Conservation (phyloP, 2,113 vertebrate genomes). For the Gila orcuttii region DNA sequence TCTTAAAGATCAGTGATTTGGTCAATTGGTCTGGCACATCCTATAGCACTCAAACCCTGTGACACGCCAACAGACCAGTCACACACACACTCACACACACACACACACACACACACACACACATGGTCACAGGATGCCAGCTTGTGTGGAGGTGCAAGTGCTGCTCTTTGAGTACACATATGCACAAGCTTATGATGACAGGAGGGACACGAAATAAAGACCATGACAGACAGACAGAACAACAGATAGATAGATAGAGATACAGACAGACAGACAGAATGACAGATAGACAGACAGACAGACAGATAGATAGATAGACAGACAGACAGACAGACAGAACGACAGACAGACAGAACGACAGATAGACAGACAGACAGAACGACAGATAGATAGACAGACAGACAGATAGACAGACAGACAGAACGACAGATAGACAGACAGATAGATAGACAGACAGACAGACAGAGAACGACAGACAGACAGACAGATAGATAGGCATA, state of each 20-base stretch:
- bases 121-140: slow-evolving; percentile 70
- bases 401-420: no score
- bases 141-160: slow-evolving; percentile 33
- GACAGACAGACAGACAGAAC: no score
- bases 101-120: slow-evolving; percentile 49
- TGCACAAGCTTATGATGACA: neutral
- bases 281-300: neutral
- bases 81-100: slow-evolving; percentile 43
- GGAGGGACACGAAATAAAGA: neutral
- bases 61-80: slow-evolving; percentile 76
- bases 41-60: slow-evolving; percentile 75
- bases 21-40: slow-evolving; percentile 82
- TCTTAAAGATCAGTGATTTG: slow-evolving; percentile 85
- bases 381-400: no score
- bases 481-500: neutral
- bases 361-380: neutral
- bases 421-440: no score
- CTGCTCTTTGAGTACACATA: neutral
- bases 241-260: neutral
- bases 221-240: neutral
- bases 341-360: neutral
- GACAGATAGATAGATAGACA: neutral
- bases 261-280: neutral
- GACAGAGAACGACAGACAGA: neutral
- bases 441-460: no score